Conservation (phyloP, 1,140 invertebrate genomes). For the Mylabris phalerata region DNA sequence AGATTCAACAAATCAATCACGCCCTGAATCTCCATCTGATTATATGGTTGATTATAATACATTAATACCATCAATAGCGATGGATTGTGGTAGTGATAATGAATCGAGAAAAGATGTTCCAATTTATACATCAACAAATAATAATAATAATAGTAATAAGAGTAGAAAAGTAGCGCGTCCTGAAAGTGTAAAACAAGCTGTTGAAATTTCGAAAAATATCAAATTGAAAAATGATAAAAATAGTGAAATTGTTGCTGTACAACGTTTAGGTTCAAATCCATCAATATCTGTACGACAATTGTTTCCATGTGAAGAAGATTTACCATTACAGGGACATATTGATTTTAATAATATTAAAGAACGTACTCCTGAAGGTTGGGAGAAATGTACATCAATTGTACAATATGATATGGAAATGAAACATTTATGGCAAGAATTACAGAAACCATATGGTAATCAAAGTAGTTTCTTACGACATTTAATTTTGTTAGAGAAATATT, state of each 20-base stretch:
- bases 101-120: constrained; percentile 29
- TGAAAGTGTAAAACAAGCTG: constrained; percentile 31
- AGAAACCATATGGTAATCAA: constrained; percentile 77
- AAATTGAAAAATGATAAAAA: constrained; percentile 26
- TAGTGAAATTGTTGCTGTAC: constrained; percentile 32
- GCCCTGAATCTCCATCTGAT: constrained; percentile 33
- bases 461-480: constrained; percentile 75
- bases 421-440: constrained; percentile 68
- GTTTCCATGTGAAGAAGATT: constrained; percentile 72
- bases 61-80: constrained; percentile 39
- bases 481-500: constrained; percentile 74
- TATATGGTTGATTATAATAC: constrained; percentile 38
- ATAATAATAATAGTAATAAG: constrained; percentile 9
- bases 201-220: constrained; percentile 34
- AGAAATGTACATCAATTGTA: constrained; percentile 67
- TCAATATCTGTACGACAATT: constrained; percentile 72
- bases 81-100: constrained; percentile 37
- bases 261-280: constrained; percentile 60
- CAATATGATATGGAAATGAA: constrained; percentile 78
- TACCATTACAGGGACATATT: constrained; percentile 66
- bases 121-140: neutral
- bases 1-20: constrained; percentile 28
- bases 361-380: constrained; percentile 69
- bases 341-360: constrained; percentile 60
- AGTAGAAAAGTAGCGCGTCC: constrained; percentile 22